A percentile compares a stretch with the other conserved stretches of the same genome.
phyloP scores from a whole-genome alignment of 2,113 vertebrate species.

The Alligator mississippiensis region DNA sequence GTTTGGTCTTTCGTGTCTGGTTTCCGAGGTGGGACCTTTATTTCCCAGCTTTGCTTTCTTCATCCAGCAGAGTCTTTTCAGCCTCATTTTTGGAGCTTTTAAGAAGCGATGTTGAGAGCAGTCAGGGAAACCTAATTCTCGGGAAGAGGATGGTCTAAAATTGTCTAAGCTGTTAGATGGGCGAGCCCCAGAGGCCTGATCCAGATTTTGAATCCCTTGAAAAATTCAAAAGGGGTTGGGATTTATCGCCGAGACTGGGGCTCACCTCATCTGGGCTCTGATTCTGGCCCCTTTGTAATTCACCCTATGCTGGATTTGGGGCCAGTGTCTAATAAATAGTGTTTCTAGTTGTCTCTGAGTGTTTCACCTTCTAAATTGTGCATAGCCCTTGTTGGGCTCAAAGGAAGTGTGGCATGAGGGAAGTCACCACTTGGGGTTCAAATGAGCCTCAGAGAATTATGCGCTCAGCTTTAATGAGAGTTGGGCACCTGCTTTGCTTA shows the following conservation, averaged over 20 bases:
- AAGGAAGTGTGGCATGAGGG: not conserved
- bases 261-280: not conserved
- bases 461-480: not conserved
- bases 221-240: not conserved
- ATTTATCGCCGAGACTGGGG: not conserved
- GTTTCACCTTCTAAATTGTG: too few species aligned
- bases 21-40: not conserved
- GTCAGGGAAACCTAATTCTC: not conserved
- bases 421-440: not conserved
- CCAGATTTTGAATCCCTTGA: not conserved
- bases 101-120: not conserved
- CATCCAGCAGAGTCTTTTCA: not conserved
- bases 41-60: not conserved
- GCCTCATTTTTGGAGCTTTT: not conserved
- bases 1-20: not conserved
- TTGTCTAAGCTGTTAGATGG: not conserved
- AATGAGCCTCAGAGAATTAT: not conserved
- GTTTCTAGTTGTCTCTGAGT: too few species aligned
- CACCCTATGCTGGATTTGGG: not conserved
- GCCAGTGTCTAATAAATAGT: not conserved
- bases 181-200: not conserved
- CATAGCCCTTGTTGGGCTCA: constrained; percentile 1
- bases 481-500: not conserved
- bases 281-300: not conserved
- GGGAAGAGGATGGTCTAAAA: not conserved